Conservation (phyloP, 2,113 vertebrate genomes). For the Echinops telfairi region DNA sequence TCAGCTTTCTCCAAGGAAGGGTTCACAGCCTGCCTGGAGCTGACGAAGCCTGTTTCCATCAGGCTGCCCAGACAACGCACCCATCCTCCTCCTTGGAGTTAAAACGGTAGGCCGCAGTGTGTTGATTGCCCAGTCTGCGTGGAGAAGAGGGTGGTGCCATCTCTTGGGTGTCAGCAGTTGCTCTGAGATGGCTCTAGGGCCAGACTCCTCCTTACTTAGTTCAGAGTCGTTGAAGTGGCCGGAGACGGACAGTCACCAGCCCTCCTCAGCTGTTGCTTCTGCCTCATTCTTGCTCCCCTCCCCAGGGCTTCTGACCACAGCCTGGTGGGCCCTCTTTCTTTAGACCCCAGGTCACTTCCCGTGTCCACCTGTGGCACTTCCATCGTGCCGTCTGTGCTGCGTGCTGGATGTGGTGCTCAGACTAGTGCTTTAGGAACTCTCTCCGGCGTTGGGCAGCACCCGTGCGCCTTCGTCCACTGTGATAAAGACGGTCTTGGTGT, state of each 20-base stretch:
- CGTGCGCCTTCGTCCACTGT: too few species aligned
- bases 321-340: background rate
- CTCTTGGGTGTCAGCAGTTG: background rate
- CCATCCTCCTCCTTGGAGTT: too few species aligned
- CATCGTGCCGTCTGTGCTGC: too few species aligned
- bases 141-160: background rate
- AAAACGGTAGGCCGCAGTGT: background rate
- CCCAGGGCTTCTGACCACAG: fast-evolving
- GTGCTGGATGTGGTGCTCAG: fast-evolving
- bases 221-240: background rate
- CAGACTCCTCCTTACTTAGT: too few species aligned
- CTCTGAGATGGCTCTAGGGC: background rate
- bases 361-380: background rate
- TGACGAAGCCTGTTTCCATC: background rate
- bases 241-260: background rate
- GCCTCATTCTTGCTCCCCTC: background rate
- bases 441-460: background rate
- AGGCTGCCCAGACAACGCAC: background rate
- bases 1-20: background rate
- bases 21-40: background rate
- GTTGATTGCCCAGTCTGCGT: background rate
- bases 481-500: too few species aligned
- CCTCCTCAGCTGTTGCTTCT: background rate
- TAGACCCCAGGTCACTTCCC: background rate
- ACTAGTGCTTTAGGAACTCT: background rate